Conservation (phyloP, 2,797 vertebrate species). For the Sebastes umbrosus region DNA sequence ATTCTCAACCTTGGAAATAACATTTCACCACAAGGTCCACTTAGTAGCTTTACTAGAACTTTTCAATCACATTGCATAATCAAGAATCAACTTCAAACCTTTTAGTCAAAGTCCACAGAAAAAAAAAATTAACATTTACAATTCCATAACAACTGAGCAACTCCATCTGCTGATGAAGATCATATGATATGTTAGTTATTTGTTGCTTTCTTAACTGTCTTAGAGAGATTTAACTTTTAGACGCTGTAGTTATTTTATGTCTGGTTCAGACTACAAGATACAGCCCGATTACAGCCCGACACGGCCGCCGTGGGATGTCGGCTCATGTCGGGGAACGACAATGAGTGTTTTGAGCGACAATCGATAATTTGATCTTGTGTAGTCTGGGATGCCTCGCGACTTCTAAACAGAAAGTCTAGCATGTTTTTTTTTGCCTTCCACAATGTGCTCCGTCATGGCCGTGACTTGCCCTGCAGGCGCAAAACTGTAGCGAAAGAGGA, state of each 20-base stretch:
- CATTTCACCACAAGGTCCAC: background rate
- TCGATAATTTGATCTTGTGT: too few species aligned
- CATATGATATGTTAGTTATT: background rate
- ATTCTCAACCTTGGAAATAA: background rate
- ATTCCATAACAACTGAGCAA: background rate
- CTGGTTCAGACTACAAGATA: too few species aligned
- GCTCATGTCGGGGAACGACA: rapidly evolving
- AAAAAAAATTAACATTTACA: background rate
- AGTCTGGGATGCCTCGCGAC: too few species aligned
- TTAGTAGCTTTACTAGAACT: background rate
- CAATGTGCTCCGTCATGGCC: too few species aligned
- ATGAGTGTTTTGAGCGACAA: too few species aligned
- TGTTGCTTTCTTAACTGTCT: background rate
- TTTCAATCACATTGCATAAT: background rate
- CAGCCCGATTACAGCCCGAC: too few species aligned
- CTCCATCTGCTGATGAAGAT: background rate
- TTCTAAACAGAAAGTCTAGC: rapidly evolving
- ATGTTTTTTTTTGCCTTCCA: too few species aligned
- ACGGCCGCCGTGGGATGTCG: rapidly evolving
- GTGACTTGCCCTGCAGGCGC: too few species aligned
- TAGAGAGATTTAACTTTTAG: background rate
- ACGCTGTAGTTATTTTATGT: rapidly evolving
- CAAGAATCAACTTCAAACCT: background rate
- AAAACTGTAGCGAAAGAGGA: too few species aligned
- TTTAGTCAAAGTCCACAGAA: background rate